Conservation (phyloP, 2,797 vertebrate species). For the Brachyalestes nurse region DNA sequence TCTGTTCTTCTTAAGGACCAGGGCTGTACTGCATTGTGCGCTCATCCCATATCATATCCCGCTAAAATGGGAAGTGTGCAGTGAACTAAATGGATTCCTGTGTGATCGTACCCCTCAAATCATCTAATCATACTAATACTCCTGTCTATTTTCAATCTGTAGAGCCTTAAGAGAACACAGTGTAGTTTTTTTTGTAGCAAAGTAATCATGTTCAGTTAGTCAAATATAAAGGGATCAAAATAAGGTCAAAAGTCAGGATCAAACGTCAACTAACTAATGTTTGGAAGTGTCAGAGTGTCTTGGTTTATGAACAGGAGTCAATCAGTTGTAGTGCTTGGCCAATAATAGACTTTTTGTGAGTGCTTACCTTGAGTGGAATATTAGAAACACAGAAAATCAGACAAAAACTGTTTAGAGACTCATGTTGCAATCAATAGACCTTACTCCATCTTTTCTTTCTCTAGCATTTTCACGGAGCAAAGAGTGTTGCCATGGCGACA, state of each 20-base stretch:
- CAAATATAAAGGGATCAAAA: constrained; percentile 9
- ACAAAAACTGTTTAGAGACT: constrained; percentile 72
- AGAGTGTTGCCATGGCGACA: constrained; percentile 78
- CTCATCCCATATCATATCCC: background rate
- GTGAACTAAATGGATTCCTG: background rate
- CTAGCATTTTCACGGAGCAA: constrained; percentile 54
- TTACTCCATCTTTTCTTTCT: constrained; percentile 59
- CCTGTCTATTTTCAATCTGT: background rate
- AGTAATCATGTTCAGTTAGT: background rate
- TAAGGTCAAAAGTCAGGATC: background rate
- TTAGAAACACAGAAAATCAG: constrained; percentile 72
- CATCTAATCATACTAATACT: too few species aligned
- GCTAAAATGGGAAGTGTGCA: background rate
- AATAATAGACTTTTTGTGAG: constrained; percentile 64
- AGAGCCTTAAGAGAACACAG: background rate
- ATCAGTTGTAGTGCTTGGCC: constrained; percentile 61
- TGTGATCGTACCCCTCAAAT: background rate
- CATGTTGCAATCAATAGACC: constrained; percentile 74
- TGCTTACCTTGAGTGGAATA: constrained; percentile 70
- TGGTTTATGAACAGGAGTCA: constrained; percentile 28
- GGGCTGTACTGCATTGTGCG: background rate
- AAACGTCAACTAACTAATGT: background rate
- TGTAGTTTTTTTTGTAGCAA: background rate
- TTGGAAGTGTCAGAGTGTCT: constrained; percentile 28
- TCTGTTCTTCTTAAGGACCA: background rate